Percentiles rank a stretch among this genome's conserved stretches.
These are phyloP conservation scores for Sesia apiformis DNA, from an alignment of 2,888 invertebrate species.

Conservation along the genomic window DNA sequence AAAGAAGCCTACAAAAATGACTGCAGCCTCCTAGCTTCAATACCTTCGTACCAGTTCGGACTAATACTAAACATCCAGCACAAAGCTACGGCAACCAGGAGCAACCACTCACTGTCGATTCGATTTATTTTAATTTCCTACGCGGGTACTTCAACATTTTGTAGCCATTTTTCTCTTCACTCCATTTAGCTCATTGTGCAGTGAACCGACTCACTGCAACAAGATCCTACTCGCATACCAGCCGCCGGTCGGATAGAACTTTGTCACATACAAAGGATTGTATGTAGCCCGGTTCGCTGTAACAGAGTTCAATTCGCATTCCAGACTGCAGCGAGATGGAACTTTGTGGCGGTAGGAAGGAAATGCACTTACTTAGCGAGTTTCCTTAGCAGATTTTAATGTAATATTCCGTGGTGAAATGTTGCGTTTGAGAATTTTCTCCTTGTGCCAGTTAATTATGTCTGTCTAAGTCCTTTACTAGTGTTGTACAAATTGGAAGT, in stretches of 20 bases:
- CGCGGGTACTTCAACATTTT: conserved; percentile 2
- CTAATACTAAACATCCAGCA: too few species aligned
- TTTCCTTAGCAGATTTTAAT: conserved; percentile 3
- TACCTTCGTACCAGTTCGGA: too few species aligned
- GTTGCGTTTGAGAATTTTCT: neutral
- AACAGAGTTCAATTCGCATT: neutral
- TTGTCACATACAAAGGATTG: neutral
- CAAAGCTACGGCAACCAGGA: neutral
- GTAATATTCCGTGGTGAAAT: conserved; percentile 2
- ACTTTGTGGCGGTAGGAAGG: conserved; percentile 1
- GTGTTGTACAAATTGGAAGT: too few species aligned
- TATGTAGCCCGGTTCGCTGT: neutral
- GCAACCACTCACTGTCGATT: conserved; percentile 33
- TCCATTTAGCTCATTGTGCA: conserved; percentile 1
- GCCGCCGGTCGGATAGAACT: neutral
- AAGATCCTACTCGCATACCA: neutral
- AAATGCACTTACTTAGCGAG: conserved; percentile 1
- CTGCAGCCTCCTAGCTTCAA: too few species aligned
- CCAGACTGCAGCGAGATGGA: neutral
- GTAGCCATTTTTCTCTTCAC: neutral
- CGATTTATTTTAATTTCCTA: conserved; percentile 41
- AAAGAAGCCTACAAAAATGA: too few species aligned
- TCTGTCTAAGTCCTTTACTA: neutral
- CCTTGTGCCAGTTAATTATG: neutral
- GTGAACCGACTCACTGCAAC: neutral